phyloP scores from a whole-genome alignment of 2,797 vertebrate genomes.

The Esox masquinongy region DNA sequence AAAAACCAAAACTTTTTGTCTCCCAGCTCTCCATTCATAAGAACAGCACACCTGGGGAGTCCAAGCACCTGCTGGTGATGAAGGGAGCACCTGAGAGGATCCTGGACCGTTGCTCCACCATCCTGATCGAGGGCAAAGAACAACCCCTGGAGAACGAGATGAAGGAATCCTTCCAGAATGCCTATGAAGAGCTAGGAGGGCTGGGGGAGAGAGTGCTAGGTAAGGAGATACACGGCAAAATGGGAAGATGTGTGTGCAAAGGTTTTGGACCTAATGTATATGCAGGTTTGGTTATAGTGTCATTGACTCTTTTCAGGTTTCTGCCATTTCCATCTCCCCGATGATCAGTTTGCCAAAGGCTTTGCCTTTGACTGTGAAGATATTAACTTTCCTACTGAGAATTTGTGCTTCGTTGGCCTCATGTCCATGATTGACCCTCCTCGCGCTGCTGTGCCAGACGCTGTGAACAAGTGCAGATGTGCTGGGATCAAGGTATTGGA shows the following conservation, averaged over 20 bases:
- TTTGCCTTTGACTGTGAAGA: constrained; percentile 90
- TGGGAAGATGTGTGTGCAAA: background rate
- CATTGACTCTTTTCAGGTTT: constrained; percentile 76
- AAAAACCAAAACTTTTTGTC: background rate
- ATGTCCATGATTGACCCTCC: constrained; percentile 98
- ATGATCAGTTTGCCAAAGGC: constrained; percentile 88
- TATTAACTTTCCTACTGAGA: constrained; percentile 90
- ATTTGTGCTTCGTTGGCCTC: constrained; percentile 91
- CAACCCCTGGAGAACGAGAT: constrained; percentile 87
- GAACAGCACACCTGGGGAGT: constrained; percentile 79
- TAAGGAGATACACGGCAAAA: constrained; percentile 46
- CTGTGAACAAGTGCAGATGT: constrained; percentile 93
- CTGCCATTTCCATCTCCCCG: constrained; percentile 83
- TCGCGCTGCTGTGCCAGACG: constrained; percentile 92
- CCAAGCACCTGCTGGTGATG: constrained; percentile 92
- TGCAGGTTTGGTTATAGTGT: background rate
- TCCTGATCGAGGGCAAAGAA: constrained; percentile 89
- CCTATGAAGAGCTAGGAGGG: constrained; percentile 92
- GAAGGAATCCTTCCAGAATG: constrained; percentile 92
- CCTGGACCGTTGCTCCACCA: constrained; percentile 89
- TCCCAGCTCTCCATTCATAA: constrained; percentile 90
- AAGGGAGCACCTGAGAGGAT: constrained; percentile 96
- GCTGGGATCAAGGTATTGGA: constrained; percentile 90
- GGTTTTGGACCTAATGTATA: background rate
- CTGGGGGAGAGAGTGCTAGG: constrained; percentile 94